Percentiles rank a stretch among this genome's conserved stretches.
These are phyloP conservation scores for Peromyscus attwateri DNA, from an alignment of 2,797 vertebrate genomes.

Conservation along the genomic window DNA sequence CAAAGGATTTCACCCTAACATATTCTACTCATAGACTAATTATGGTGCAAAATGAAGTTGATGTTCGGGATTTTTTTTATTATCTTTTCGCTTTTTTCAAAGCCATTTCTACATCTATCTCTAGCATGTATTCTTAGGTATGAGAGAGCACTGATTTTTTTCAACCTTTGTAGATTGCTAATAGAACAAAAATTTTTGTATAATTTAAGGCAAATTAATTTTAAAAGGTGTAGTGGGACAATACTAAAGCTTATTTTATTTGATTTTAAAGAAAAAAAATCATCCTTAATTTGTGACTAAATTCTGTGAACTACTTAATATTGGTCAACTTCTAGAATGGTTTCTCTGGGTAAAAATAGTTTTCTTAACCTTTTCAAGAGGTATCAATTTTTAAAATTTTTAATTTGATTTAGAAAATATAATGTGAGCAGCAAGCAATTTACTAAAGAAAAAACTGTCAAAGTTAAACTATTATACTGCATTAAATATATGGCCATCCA, in stretches of 20 bases:
- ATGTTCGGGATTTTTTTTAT: not conserved
- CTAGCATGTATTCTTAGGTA: not conserved
- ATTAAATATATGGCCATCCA: not conserved
- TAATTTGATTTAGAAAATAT: conserved; percentile 44
- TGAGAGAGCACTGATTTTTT: not conserved
- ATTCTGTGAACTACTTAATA: not conserved
- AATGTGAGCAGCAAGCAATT: not conserved
- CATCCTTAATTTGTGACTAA: not conserved
- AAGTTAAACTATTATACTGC: not conserved
- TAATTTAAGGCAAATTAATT: not conserved
- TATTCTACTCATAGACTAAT: not conserved
- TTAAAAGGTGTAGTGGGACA: not conserved
- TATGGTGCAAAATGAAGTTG: not conserved
- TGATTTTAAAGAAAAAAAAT: not conserved
- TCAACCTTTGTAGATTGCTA: not conserved
- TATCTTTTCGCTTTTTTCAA: not conserved
- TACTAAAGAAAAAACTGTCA: not conserved
- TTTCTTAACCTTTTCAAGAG: not conserved
- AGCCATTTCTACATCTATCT: not conserved
- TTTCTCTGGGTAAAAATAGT: not conserved
- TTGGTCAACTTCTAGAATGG: not conserved
- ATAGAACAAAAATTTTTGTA: not conserved
- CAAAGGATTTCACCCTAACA: not conserved
- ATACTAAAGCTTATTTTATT: not conserved
- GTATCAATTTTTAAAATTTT: not conserved